Evolutionary conservation across 2,797 vertebrate genomes (phyloP).

Genomic region (Synanceia verrucosa): DNA sequence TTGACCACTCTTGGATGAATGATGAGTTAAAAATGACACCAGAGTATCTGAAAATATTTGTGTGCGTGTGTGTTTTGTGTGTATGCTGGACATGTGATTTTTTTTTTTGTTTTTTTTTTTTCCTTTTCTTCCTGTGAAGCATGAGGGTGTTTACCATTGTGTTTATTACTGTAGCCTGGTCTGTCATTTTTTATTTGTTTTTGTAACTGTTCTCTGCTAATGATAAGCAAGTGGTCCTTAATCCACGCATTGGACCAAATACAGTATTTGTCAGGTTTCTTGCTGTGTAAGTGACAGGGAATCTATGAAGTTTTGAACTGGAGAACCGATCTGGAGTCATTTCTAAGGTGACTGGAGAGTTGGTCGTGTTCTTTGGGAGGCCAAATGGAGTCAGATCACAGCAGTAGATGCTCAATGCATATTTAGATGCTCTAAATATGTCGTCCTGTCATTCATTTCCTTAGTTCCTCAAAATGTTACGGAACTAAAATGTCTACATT

Average conservation of each 20-base stretch:
- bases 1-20: constrained; percentile 59
- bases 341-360: not conserved
- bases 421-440: constrained; percentile 20
- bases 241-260: constrained; percentile 33
- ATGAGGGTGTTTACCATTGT: constrained; percentile 76
- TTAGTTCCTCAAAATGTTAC: not conserved
- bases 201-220: constrained; percentile 29
- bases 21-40: constrained; percentile 69
- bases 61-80: constrained; percentile 48
- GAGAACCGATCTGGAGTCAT: constrained; percentile 8
- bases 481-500: not conserved
- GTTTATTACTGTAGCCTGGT: constrained; percentile 63
- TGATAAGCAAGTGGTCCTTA: constrained; percentile 56
- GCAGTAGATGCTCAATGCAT: constrained; percentile 10
- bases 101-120: too few species aligned
- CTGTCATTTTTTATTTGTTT: constrained; percentile 37
- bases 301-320: not conserved
- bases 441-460: constrained; percentile 16
- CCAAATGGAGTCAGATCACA: constrained; percentile 12
- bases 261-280: constrained; percentile 40
- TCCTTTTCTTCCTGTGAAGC: constrained; percentile 67
- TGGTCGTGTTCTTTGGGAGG: constrained; percentile 4
- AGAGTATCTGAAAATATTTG: constrained; percentile 69
- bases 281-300: constrained; percentile 7
- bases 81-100: constrained; percentile 56